Conservation (phyloP, 2,888 invertebrate species). For the Parelbella ahira region DNA sequence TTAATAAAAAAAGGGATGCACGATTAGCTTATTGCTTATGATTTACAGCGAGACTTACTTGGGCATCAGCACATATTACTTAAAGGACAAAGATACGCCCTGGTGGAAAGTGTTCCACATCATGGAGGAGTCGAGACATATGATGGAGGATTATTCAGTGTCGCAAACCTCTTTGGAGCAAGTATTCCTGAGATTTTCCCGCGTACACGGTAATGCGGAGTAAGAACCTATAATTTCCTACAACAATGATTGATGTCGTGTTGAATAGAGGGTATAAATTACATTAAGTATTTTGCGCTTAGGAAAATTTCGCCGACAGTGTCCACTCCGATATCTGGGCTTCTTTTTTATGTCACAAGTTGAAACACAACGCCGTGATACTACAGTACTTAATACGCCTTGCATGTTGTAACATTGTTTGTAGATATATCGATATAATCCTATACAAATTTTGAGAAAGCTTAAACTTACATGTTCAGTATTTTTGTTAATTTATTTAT, state of each 20-base stretch:
- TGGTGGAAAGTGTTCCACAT: conserved; percentile 86
- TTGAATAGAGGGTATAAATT: not conserved
- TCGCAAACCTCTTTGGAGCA: conserved; percentile 91
- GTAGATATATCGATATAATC: not conserved
- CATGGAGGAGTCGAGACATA: conserved; percentile 82
- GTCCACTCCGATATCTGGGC: conserved; percentile 10
- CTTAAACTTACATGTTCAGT: conserved; percentile 2
- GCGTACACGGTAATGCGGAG: conserved; percentile 42
- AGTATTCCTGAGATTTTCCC: conserved; percentile 84
- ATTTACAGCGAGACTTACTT: conserved; percentile 84
- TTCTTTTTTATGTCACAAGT: conserved; percentile 3
- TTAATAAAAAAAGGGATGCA: too few relatives aligned
- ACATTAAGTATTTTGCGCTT: not conserved
- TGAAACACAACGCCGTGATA: not conserved
- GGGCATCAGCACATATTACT: conserved; percentile 85
- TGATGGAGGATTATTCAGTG: conserved; percentile 89
- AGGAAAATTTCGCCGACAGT: conserved; percentile 2
- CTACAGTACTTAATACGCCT: conserved; percentile 1
- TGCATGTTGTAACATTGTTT: not conserved
- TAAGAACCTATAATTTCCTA: too few relatives aligned
- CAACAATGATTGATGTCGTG: too few relatives aligned
- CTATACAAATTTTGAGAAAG: conserved; percentile 1
- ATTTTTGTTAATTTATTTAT: too few relatives aligned
- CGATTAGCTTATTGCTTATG: too few relatives aligned
- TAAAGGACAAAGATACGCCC: conserved; percentile 76